Evolutionary conservation across 2,113 vertebrate genomes (phyloP).

Genomic region (Ptychochromis oligacanthus): DNA sequence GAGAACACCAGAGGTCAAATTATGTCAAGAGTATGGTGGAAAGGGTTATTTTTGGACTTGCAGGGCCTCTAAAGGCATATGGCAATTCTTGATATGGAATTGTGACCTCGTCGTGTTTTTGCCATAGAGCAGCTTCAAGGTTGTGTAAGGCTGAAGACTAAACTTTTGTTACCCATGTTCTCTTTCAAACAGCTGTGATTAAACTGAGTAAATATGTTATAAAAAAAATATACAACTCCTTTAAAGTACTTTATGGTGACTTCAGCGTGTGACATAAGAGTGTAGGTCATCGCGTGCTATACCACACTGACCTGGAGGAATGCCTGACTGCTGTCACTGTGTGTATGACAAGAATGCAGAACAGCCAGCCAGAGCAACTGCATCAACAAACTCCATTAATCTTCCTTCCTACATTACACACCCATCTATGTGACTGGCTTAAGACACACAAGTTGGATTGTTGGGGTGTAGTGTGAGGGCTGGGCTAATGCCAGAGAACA

Average conservation of each 20-base stretch:
- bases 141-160: neutral
- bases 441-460: neutral
- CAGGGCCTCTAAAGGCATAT: neutral
- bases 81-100: constrained; percentile 1
- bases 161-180: neutral
- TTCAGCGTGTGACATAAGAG: neutral
- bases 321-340: neutral
- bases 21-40: constrained; percentile 1
- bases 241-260: neutral
- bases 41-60: constrained; percentile 45
- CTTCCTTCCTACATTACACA: neutral
- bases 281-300: neutral
- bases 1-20: constrained; percentile 24
- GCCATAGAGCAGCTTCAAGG: neutral
- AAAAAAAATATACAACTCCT: neutral
- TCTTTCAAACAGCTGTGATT: neutral
- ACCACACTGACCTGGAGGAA: neutral
- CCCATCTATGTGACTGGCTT: neutral
- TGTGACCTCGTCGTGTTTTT: constrained; percentile 25
- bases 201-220: neutral
- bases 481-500: neutral
- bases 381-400: constrained; percentile 20
- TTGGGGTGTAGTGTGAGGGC: neutral
- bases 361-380: constrained; percentile 25
- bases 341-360: neutral